Conservation (phyloP, 2,888 invertebrate species). For the Blastobasis adustella region DNA sequence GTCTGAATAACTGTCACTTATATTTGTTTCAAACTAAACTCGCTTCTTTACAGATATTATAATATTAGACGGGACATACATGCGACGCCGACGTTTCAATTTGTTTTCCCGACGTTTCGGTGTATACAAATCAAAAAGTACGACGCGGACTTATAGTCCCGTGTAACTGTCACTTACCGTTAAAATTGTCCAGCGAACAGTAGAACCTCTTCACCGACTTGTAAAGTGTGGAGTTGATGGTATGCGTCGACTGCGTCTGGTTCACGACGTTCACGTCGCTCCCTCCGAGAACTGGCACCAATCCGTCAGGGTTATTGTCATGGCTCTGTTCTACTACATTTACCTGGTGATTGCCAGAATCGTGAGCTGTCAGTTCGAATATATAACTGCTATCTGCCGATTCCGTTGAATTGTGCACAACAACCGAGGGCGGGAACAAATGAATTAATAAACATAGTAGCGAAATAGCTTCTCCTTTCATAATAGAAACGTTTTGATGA, state of each 20-base stretch:
- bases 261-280: neutral
- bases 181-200: conserved; percentile 19
- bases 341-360: too few species aligned
- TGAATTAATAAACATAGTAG: neutral
- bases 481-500: neutral
- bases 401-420: neutral
- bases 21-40: too few species aligned
- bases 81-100: neutral
- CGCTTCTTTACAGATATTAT: too few species aligned
- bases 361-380: too few species aligned
- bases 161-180: conserved; percentile 19
- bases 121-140: neutral
- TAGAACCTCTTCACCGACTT: conserved; percentile 33
- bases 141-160: conserved; percentile 1
- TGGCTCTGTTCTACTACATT: too few species aligned
- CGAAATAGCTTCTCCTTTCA: neutral
- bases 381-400: too few species aligned
- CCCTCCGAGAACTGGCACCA: too few species aligned
- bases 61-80: neutral
- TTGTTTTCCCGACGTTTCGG: neutral
- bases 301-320: too few species aligned
- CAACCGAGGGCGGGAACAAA: neutral
- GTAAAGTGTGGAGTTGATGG: conserved; percentile 24
- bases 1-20: too few species aligned
- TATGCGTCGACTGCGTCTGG: neutral